Evolutionary conservation across 2,888 invertebrate species (phyloP), one percentile per base, ranked within the genome.

Genomic region (Steinernema scapterisci): DNA sequence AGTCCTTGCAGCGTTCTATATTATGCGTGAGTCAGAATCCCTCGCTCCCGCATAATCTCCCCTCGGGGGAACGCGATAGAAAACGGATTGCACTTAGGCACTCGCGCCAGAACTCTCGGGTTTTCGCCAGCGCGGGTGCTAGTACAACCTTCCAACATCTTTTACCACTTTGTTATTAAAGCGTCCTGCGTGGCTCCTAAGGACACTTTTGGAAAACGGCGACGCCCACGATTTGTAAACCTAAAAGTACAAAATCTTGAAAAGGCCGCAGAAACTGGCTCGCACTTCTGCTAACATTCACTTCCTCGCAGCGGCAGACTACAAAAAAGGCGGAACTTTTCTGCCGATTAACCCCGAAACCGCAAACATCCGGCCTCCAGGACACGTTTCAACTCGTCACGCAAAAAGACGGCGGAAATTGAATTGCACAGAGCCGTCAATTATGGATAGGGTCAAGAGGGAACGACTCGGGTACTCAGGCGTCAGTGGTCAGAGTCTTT

Each of bases 21-120:
- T 27, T 31, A 31, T 63, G 9, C 31, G 25, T 16, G 23, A 21
- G 27, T 31, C 16, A 25, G 31, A 52, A 63, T 25, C 63, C 21
- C 11, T 21, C 31, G 63, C 16, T 38, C 38, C 38, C 25, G 63
- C 31, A 63, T 7, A 27, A 9, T 31, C 38, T 6, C 27, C 16
- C 63, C 25, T 27, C 23, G 25, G 31, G 63, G 2, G 63, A 63
- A 63, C 63, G 63, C 63, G 31, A 63, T 25, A 63, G 6, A 16
- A 63, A 25, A 31, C n/a, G 63, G 63, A 63, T 31, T 63, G 63
- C 63, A 63, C 63, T 63, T 63, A 63, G 63, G 63, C 63, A 25
- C 31, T 25, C 63, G 63, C 11, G 63, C 6, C 31, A 6, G 16
- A 27, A n/a, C 63, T 19, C 27, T 31, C 54, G 54, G 31, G 31